phyloP scores from a whole-genome alignment of 2,888 invertebrate species.

The Agrilus mali region DNA sequence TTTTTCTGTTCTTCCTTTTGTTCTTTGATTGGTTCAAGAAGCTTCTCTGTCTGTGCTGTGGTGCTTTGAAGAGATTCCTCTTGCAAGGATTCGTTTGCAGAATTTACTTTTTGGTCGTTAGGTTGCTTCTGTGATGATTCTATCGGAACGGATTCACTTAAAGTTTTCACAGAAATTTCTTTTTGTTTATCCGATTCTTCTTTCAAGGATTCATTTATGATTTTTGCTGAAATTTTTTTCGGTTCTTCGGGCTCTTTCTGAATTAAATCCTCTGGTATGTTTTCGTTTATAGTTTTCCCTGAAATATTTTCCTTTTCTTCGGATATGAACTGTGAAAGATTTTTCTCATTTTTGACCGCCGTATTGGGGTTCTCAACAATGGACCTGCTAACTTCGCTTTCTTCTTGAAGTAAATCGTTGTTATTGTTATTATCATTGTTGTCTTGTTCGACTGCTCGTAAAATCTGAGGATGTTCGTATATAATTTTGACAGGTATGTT shows the following conservation, averaged over 20 bases:
- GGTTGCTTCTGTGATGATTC: too few species aligned
- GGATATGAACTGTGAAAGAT: too few species aligned
- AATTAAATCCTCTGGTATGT: too few species aligned
- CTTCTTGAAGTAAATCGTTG: too few species aligned
- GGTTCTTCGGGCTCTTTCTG: too few species aligned
- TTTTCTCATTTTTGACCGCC: background rate
- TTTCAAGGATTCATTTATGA: too few species aligned
- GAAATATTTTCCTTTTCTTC: background rate
- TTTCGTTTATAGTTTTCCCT: too few species aligned
- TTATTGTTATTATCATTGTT: background rate
- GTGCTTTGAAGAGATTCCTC: background rate
- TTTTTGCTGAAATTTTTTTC: too few species aligned
- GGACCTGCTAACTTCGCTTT: background rate
- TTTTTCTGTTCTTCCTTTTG: slow-evolving; percentile 10
- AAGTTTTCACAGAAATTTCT: too few species aligned
- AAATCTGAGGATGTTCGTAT: slow-evolving; percentile 19
- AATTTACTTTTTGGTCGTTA: too few species aligned
- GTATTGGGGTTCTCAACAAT: background rate
- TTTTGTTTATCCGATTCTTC: too few species aligned
- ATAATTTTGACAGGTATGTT: slow-evolving; percentile 26
- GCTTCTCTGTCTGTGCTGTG: background rate
- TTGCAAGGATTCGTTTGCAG: background rate
- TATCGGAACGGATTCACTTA: too few species aligned
- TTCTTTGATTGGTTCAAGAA: background rate
- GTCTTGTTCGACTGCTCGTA: background rate